phyloP scores from a whole-genome alignment of 2,113 vertebrate species.

The Lagopus muta region DNA sequence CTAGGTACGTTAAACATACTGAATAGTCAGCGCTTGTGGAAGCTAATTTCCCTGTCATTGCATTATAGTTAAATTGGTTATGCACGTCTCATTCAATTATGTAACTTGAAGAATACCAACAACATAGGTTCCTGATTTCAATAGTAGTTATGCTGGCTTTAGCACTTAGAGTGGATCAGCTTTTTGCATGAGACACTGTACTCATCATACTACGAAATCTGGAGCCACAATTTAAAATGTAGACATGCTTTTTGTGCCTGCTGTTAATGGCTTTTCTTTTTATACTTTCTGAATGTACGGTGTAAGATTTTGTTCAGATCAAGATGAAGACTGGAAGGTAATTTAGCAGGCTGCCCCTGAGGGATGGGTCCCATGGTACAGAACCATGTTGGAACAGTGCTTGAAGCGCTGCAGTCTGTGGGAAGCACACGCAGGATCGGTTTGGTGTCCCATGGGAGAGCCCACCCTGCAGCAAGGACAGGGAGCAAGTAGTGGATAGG shows the following conservation, averaged over 20 bases:
- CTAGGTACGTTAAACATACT: conserved; percentile 55
- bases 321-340: conserved; percentile 12
- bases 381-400: neutral
- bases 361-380: neutral
- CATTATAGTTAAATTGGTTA: conserved; percentile 48
- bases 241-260: neutral
- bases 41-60: conserved; percentile 64
- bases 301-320: conserved; percentile 11
- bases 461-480: neutral
- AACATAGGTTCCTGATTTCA: conserved; percentile 36
- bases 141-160: neutral
- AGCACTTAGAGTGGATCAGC: conserved; percentile 23
- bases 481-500: neutral
- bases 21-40: conserved; percentile 53
- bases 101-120: conserved; percentile 38
- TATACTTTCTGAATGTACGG: neutral
- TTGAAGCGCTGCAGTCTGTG: neutral
- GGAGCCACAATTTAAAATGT: neutral
- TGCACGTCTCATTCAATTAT: conserved; percentile 32
- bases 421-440: neutral
- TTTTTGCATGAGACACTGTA: conserved; percentile 12
- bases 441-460: neutral
- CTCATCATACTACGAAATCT: neutral
- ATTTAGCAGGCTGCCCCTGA: neutral
- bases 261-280: conserved; percentile 17